A percentile compares a stretch with the other conserved stretches of the same genome.
Conservation (phyloP, 1,140 invertebrate genomes). For the Akabosia matsudoensis region DNA sequence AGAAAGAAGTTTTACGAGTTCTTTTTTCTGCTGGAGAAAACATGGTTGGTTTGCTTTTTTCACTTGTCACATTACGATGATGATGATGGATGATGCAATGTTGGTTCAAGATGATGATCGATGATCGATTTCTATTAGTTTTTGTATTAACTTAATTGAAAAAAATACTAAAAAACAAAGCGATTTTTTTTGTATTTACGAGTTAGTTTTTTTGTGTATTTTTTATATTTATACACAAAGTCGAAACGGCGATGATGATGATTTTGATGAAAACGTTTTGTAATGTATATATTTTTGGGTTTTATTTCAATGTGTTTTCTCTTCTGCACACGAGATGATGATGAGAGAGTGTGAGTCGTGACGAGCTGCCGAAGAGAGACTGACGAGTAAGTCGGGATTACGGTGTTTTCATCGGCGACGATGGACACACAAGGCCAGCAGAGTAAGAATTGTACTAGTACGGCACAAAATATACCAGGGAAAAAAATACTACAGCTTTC, state of each 20-base stretch:
- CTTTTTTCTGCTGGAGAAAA: too few species aligned
- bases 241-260: background rate
- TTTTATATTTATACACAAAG: background rate
- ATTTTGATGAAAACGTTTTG: background rate
- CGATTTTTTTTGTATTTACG: background rate
- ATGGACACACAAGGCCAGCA: slow-evolving; percentile 8
- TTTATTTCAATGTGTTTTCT: background rate
- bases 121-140: background rate
- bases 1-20: background rate
- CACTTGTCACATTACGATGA: too few species aligned
- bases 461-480: background rate
- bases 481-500: background rate
- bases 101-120: background rate
- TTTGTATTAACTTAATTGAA: background rate
- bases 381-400: slow-evolving; percentile 19
- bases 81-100: too few species aligned
- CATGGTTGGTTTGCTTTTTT: too few species aligned
- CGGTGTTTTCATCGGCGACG: slow-evolving; percentile 16
- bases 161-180: background rate
- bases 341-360: background rate
- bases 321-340: background rate
- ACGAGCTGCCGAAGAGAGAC: slow-evolving; percentile 18
- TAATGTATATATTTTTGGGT: background rate
- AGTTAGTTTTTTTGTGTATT: background rate
- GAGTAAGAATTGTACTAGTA: background rate